Evolutionary conservation across 1,140 invertebrate species (phyloP), one percentile per base, ranked within the genome.

Genomic region (Steinernema khuongi): DNA sequence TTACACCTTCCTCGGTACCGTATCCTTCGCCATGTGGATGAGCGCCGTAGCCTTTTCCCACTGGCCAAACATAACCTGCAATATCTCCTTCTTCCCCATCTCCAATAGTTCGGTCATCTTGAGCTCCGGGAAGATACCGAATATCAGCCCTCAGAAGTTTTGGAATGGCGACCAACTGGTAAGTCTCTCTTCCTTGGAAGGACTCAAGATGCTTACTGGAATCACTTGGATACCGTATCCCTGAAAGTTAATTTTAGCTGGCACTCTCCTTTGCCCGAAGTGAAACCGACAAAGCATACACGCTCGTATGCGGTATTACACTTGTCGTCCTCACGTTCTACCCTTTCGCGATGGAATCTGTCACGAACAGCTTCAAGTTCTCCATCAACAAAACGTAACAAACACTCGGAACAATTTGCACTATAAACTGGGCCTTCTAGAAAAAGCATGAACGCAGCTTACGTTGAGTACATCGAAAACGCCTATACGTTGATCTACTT

Each of bases 11-110:
- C 50, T 60, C 11, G 50, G 14, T 60, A 22, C 50, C 50, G 50
- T 60, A 7, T 60, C 50, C 50, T 60, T 60, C 50, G 50, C 50
- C 11, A 60, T 60, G 50, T 60, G 50, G 50, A 60, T 60, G 50
- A 17, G 50, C 50, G 50, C 50, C 2, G 50, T 60, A 2, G 50
- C 50, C 50, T 60, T 60, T 22, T 60, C 50, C 14, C 50, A 60
- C 19, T 60, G 50, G 50, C 50, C 50, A 7, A 22, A 60, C 22
- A 60, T 26, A 2, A 60, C 50, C 2, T 60, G 50, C 50, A 60
- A 60, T 22, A 11, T 60, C 26, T 11, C 50, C 14, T 60, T 60
- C 50, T 60, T 60, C 50, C 50, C 50, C 2, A 7, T 60, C 22
- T 60, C 50, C 11, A 60, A 60, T 22, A 11, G 22, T 22, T 60